A percentile compares a stretch with the other conserved stretches of the same genome.
phyloP scores from a whole-genome alignment of 1,140 invertebrate genomes.

The Lerema accius region DNA sequence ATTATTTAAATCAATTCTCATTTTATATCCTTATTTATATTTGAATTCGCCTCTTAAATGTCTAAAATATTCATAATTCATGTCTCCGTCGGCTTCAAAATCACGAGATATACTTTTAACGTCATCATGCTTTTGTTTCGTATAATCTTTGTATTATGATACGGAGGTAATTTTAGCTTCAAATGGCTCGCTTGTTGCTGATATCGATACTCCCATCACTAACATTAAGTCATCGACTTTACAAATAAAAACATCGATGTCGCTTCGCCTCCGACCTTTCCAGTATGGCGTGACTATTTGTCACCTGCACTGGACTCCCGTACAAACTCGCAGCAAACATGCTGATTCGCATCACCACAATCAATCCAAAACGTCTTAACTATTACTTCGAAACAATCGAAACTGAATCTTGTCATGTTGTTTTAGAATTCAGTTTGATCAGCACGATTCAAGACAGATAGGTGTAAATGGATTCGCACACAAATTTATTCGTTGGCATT shows the following conservation, averaged over 20 bases:
- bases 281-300: constrained; percentile 76
- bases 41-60: background rate
- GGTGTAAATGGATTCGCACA: constrained; percentile 2
- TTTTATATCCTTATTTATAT: background rate
- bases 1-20: constrained; percentile 5
- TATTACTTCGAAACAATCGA: constrained; percentile 12
- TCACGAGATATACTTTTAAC: background rate
- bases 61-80: background rate
- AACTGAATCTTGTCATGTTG: constrained; percentile 35
- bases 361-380: constrained; percentile 36
- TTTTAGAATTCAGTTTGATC: constrained; percentile 23
- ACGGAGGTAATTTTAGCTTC: background rate
- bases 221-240: constrained; percentile 74
- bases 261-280: constrained; percentile 66
- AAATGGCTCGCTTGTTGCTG: constrained; percentile 3
- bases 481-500: constrained; percentile 66
- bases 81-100: background rate
- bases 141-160: background rate
- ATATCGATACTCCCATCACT: constrained; percentile 57
- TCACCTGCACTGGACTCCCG: constrained; percentile 78
- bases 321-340: constrained; percentile 68
- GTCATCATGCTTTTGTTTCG: background rate
- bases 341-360: constrained; percentile 70
- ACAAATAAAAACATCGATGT: constrained; percentile 77
- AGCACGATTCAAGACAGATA: background rate